These are phyloP conservation scores for Pomacea canaliculata DNA, from an alignment of 2,888 invertebrate species.

Conservation along the genomic window DNA sequence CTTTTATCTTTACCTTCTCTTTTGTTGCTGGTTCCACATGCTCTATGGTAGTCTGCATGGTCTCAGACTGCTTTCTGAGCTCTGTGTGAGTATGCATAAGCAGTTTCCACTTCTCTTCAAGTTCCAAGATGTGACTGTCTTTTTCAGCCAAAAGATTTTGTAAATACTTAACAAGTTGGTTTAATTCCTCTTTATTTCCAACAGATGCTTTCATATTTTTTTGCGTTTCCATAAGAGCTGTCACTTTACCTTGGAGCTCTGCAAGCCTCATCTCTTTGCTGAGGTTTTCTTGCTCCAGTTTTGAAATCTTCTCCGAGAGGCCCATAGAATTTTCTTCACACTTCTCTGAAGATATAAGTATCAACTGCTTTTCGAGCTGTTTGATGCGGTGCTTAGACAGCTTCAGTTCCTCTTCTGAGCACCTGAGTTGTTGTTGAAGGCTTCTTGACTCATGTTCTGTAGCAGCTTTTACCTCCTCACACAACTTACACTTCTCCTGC, in stretches of 20 bases:
- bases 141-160: constrained; percentile 22
- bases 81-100: constrained; percentile 7
- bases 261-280: constrained; percentile 12
- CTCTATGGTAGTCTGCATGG: background rate
- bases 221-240: constrained; percentile 4
- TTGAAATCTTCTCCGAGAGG: background rate
- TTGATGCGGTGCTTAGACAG: constrained; percentile 23
- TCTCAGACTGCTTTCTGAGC: background rate
- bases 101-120: constrained; percentile 2
- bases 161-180: constrained; percentile 25
- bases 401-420: constrained; percentile 11
- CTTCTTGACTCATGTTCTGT: background rate
- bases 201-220: background rate
- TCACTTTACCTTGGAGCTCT: constrained; percentile 13
- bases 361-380: constrained; percentile 11
- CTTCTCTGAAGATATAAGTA: background rate
- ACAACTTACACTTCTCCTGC: background rate
- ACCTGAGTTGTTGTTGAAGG: background rate
- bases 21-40: no score
- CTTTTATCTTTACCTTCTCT: no score
- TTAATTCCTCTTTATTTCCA: constrained; percentile 5
- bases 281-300: constrained; percentile 7
- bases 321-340: background rate
- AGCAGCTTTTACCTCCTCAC: no score
- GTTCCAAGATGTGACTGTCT: constrained; percentile 16